Percentiles rank a stretch among this genome's conserved stretches.
These are phyloP conservation scores for Taenioides sp. DNA, from an alignment of 2,797 vertebrate genomes.

Conservation along the genomic window DNA sequence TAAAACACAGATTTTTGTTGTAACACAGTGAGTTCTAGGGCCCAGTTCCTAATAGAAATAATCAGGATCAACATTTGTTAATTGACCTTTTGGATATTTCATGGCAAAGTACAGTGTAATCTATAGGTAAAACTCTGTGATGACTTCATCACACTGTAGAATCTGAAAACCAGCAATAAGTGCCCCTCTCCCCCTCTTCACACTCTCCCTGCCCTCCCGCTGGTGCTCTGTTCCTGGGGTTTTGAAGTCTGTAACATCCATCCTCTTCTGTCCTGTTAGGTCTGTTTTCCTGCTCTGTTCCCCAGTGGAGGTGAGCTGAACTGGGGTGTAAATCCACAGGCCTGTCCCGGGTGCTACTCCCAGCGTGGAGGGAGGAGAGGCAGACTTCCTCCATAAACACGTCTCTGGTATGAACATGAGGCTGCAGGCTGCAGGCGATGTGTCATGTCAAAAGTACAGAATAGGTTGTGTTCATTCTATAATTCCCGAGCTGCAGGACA, in stretches of 20 bases:
- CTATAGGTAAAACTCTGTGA: too few species aligned
- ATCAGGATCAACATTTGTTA: too few species aligned
- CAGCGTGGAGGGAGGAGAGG: constrained; percentile 42
- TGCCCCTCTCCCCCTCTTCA: constrained; percentile 17
- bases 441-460: background rate
- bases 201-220: constrained; percentile 15
- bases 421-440: background rate
- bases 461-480: background rate
- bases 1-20: too few species aligned
- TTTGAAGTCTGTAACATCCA: constrained; percentile 22
- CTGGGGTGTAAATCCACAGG: constrained; percentile 28
- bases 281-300: constrained; percentile 35
- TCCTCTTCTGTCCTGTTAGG: constrained; percentile 22
- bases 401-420: constrained; percentile 43
- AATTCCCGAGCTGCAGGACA: too few species aligned
- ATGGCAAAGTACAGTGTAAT: too few species aligned
- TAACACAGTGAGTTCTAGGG: too few species aligned
- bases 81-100: too few species aligned
- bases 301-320: constrained; percentile 20
- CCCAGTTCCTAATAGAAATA: too few species aligned
- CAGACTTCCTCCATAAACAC: constrained; percentile 58
- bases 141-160: too few species aligned
- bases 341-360: constrained; percentile 24
- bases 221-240: background rate
- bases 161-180: too few species aligned